phyloP scores from a whole-genome alignment of 1,140 invertebrate genomes.

The Trachymyrmex cornetzi region DNA sequence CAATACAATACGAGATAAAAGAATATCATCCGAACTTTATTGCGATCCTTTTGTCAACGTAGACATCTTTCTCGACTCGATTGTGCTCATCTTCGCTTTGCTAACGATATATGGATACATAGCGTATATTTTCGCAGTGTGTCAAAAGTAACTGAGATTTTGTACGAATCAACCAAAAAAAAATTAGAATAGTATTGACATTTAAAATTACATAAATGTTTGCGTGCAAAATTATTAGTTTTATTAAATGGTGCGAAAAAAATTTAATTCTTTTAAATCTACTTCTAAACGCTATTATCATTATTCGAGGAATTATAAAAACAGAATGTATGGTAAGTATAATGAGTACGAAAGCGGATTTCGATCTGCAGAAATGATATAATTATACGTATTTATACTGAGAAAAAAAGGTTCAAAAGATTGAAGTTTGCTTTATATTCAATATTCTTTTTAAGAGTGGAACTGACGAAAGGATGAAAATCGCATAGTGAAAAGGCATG shows the following conservation, averaged over 20 bases:
- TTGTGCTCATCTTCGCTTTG: not conserved
- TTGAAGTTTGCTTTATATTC: not conserved
- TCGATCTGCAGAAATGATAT: not conserved
- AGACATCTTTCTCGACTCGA: not conserved
- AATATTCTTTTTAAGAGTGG: not conserved
- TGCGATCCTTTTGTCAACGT: not conserved
- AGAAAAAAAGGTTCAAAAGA: not conserved
- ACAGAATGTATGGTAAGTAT: no score
- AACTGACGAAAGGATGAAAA: constrained; percentile 19
- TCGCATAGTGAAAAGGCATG: not conserved
- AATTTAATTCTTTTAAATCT: not conserved
- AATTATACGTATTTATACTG: constrained; percentile 12
- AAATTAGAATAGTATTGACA: not conserved
- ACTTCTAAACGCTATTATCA: constrained; percentile 14
- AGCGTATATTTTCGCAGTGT: not conserved
- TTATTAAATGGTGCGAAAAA: not conserved
- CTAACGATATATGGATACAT: not conserved
- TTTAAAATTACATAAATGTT: not conserved
- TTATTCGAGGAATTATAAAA: not conserved
- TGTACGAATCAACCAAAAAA: not conserved
- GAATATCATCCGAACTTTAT: not conserved
- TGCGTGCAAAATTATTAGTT: not conserved
- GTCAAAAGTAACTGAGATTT: not conserved
- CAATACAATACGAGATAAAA: constrained; percentile 8
- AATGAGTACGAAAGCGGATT: not conserved